A percentile compares a stretch with the other conserved stretches of the same genome.
phyloP scores from a whole-genome alignment of 1,140 invertebrate species.

The Galendromus occidentalis region DNA sequence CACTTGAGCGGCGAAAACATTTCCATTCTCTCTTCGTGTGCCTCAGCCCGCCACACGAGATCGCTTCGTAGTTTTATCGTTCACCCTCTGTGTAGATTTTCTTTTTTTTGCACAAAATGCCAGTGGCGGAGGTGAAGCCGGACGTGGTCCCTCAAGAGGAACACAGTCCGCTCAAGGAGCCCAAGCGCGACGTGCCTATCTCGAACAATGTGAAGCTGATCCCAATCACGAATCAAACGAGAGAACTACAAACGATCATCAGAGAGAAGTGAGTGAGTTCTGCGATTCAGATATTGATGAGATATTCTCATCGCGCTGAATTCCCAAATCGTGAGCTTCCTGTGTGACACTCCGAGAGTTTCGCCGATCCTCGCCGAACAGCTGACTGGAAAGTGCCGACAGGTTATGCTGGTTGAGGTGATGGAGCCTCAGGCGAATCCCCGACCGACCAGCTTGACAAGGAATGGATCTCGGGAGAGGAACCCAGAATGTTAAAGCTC shows the following conservation, averaged over 20 bases:
- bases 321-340: neutral
- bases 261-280: conserved; percentile 66
- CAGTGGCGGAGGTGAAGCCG: neutral
- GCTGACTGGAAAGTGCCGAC: too few relatives aligned
- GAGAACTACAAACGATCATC: conserved; percentile 82
- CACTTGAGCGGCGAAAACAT: too few relatives aligned
- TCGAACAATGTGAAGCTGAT: conserved; percentile 51
- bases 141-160: neutral
- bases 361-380: too few relatives aligned
- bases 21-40: too few relatives aligned
- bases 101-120: neutral
- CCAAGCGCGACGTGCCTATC: neutral
- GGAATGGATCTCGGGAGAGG: too few relatives aligned
- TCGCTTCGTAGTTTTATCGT: too few relatives aligned
- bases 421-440: too few relatives aligned
- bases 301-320: conserved; percentile 10
- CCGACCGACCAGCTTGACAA: too few relatives aligned
- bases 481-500: too few relatives aligned
- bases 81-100: too few relatives aligned
- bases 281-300: neutral
- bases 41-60: too few relatives aligned
- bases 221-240: conserved; percentile 62
- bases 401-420: neutral
- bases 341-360: neutral
- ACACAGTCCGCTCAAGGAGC: neutral